Conservation (phyloP, 2,888 invertebrate species). For the Drosophila pseudotalamancana region DNA sequence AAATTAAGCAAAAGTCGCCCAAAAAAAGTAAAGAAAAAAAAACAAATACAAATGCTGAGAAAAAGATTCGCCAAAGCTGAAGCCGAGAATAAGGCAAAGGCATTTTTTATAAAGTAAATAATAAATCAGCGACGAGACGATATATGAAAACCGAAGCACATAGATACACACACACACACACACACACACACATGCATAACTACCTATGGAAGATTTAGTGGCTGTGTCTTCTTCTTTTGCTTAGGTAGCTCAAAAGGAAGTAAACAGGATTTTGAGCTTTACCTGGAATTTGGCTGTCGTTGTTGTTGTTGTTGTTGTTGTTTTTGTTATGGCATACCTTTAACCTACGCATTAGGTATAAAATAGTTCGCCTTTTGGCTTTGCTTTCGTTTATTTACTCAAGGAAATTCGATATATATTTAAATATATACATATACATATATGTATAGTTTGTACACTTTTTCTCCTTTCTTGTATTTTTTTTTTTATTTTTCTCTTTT, state of each 20-base stretch:
- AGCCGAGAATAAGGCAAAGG: constrained; percentile 24
- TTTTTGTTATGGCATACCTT: constrained; percentile 18
- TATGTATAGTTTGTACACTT: constrained; percentile 26
- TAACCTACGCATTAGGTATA: constrained; percentile 41
- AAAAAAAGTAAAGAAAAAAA: constrained; percentile 2
- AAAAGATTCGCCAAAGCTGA: constrained; percentile 38
- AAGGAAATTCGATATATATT: constrained; percentile 72
- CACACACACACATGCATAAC: constrained; percentile 24
- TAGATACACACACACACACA: constrained; percentile 33
- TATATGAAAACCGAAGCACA: constrained; percentile 64
- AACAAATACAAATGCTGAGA: constrained; percentile 43
- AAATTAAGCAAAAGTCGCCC: constrained; percentile 59
- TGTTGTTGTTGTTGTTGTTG: constrained; percentile 19
- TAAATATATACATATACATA: no score
- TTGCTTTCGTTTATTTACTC: constrained; percentile 50
- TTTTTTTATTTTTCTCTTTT: background rate
- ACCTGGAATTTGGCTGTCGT: constrained; percentile 60
- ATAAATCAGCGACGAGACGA: constrained; percentile 72
- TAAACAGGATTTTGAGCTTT: constrained; percentile 77
- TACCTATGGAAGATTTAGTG: constrained; percentile 73
- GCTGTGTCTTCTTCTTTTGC: constrained; percentile 59
- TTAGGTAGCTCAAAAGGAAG: constrained; percentile 77
- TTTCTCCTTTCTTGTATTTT: constrained; percentile 27
- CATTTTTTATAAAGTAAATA: constrained; percentile 71
- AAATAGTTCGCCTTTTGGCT: constrained; percentile 40